These are phyloP conservation scores for Athalia cordata DNA, from an alignment of 2,888 invertebrate species.

Conservation along the genomic window DNA sequence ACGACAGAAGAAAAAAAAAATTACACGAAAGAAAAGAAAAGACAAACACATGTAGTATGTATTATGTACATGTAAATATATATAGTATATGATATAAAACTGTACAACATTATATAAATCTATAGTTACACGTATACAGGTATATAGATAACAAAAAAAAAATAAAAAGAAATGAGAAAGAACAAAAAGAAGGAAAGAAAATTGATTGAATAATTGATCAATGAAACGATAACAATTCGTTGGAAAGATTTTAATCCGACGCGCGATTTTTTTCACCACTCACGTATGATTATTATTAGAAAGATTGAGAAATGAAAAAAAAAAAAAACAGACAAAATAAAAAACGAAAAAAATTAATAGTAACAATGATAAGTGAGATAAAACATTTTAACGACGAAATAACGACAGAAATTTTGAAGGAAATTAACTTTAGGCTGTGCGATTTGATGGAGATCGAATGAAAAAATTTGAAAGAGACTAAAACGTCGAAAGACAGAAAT, in stretches of 20 bases:
- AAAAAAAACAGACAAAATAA: not conserved
- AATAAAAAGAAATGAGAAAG: constrained; percentile 48
- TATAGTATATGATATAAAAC: not conserved
- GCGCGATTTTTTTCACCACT: not conserved
- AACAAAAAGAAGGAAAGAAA: constrained; percentile 46
- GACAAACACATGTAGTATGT: not conserved
- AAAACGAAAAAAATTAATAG: not conserved
- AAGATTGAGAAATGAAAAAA: not conserved
- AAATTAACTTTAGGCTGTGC: not conserved
- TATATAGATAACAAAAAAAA: constrained; percentile 23
- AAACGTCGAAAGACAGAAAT: too few species aligned
- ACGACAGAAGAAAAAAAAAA: not conserved
- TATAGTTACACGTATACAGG: not conserved
- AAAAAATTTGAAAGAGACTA: too few species aligned
- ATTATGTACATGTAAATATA: not conserved
- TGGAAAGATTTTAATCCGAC: not conserved
- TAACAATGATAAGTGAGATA: not conserved
- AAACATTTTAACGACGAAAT: not conserved
- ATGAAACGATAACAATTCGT: not conserved
- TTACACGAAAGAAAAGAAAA: not conserved
- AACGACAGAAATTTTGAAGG: not conserved
- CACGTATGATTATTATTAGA: constrained; percentile 3
- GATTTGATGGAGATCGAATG: too few species aligned
- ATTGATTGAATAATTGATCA: constrained; percentile 1
- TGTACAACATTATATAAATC: not conserved